These are phyloP conservation scores for Fregetta grallaria DNA, from an alignment of 2,113 vertebrate species.

Conservation along the genomic window DNA sequence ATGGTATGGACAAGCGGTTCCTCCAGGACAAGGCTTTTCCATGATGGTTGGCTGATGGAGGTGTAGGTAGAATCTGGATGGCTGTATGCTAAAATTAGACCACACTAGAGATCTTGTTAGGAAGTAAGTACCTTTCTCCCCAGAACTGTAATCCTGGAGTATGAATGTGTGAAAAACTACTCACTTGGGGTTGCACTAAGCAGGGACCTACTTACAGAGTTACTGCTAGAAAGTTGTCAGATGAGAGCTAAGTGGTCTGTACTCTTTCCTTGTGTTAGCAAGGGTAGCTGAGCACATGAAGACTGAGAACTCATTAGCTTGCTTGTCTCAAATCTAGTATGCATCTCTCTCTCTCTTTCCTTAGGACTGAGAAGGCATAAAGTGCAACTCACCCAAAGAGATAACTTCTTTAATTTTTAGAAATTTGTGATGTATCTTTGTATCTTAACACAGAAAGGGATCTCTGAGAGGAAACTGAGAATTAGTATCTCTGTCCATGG, in stretches of 20 bases:
- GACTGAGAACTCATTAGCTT: neutral
- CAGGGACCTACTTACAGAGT: neutral
- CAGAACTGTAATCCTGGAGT: neutral
- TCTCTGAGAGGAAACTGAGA: neutral
- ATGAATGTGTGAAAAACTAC: neutral
- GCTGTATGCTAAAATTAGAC: neutral
- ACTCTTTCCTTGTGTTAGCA: neutral
- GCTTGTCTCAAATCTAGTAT: neutral
- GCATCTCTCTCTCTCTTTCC: neutral
- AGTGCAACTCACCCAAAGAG: neutral
- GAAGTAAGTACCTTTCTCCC: neutral
- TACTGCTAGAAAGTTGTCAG: neutral
- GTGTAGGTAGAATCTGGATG: neutral
- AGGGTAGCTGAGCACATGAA: neutral
- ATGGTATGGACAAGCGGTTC: neutral
- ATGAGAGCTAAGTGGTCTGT: neutral
- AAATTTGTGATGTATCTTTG: neutral
- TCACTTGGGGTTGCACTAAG: neutral
- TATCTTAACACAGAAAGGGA: neutral
- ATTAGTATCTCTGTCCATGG: neutral
- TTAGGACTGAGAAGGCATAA: neutral
- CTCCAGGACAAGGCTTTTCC: neutral
- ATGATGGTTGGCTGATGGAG: neutral
- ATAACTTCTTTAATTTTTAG: neutral
- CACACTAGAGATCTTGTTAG: neutral